These are phyloP conservation scores for Eubasilissa regina DNA, from an alignment of 1,140 invertebrate species.

Conservation along the genomic window DNA sequence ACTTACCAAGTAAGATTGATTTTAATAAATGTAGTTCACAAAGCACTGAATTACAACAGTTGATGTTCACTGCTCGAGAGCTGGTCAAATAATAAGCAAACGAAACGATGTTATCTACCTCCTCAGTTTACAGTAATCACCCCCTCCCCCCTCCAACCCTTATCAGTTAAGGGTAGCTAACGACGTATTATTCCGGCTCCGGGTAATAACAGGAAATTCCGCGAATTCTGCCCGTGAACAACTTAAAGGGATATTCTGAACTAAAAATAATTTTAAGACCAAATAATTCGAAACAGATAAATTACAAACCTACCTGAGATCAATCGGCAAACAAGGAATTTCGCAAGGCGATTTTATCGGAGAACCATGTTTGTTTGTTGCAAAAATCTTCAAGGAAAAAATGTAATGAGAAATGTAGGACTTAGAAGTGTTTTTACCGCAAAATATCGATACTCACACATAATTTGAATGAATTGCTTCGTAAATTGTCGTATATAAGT, in stretches of 20 bases:
- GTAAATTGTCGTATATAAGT: slow-evolving; percentile 18
- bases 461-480: slow-evolving; percentile 32
- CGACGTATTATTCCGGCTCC: no score
- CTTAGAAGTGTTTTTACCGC: not conserved
- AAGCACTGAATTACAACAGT: no score
- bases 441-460: slow-evolving; percentile 41
- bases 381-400: not conserved
- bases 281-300: not conserved
- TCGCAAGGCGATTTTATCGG: not conserved
- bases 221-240: no score
- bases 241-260: not conserved
- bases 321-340: slow-evolving; percentile 32
- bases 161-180: no score
- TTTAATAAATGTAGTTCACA: no score
- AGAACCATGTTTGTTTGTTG: slow-evolving; percentile 2
- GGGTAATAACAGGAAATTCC: no score
- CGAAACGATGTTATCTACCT: no score
- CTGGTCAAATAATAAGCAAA: no score
- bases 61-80: no score
- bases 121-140: no score
- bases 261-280: not conserved
- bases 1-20: no score
- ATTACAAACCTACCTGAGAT: slow-evolving; percentile 9
- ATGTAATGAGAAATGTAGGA: not conserved
- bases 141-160: no score